Conservation (phyloP, 2,113 vertebrate genomes). For the Stictonetta naevosa region DNA sequence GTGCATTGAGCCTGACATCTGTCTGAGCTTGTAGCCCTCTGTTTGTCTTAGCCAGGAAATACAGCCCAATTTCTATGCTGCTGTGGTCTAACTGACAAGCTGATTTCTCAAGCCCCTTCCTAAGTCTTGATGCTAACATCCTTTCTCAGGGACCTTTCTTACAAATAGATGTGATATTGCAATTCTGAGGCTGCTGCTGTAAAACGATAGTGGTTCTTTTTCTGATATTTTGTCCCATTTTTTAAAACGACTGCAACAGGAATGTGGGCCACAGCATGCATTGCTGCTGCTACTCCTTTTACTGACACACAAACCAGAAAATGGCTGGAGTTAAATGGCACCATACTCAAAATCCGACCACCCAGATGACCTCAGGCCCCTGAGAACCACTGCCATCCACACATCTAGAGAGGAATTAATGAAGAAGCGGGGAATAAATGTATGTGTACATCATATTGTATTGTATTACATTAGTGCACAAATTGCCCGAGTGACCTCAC, state of each 20-base stretch:
- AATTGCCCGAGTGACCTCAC: not conserved
- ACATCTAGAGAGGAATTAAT: not conserved
- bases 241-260: not conserved
- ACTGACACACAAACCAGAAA: not conserved
- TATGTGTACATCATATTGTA: not conserved
- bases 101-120: constrained; percentile 29
- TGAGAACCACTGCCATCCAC: not conserved
- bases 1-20: not conserved
- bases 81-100: constrained; percentile 57
- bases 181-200: constrained; percentile 28
- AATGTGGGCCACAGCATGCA: rapidly evolving
- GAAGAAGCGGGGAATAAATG: not conserved
- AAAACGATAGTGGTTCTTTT: constrained; percentile 33
- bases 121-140: not conserved
- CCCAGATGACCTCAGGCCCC: not conserved
- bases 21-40: not conserved
- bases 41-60: not conserved
- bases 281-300: not conserved
- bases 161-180: constrained; percentile 41
- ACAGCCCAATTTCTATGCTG: not conserved
- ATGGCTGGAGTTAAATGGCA: not conserved
- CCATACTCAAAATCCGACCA: not conserved
- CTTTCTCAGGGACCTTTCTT: not conserved
- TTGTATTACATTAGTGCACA: not conserved
- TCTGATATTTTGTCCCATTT: constrained; percentile 44